Evolutionary conservation across 2,113 vertebrate species (phyloP).

Genomic region (Gila orcuttii): DNA sequence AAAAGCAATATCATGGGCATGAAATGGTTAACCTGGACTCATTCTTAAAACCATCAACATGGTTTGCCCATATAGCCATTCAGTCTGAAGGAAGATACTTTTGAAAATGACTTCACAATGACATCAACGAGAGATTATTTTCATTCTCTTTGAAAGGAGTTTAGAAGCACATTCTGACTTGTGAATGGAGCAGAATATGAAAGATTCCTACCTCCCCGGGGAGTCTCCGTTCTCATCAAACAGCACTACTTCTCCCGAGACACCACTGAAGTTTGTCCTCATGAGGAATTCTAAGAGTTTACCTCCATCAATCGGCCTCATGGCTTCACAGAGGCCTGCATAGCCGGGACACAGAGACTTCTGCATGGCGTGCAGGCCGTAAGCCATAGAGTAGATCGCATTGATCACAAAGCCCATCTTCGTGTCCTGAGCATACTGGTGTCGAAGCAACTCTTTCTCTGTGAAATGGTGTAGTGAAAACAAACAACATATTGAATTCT

Average conservation of each 20-base stretch:
- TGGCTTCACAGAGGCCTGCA: slow-evolving; percentile 87
- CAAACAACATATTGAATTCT: not conserved
- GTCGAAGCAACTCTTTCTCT: slow-evolving; percentile 90
- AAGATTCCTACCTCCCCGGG: slow-evolving; percentile 85
- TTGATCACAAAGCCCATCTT: slow-evolving; percentile 99
- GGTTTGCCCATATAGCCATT: not conserved
- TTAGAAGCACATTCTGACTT: slow-evolving; percentile 15
- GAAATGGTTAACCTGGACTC: not conserved
- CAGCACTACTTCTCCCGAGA: slow-evolving; percentile 90
- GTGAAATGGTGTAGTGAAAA: not conserved
- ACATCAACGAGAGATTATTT: not conserved
- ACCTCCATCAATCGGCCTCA: slow-evolving; percentile 93
- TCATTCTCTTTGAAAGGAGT: not conserved
- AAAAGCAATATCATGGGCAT: not conserved
- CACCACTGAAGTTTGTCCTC: slow-evolving; percentile 95
- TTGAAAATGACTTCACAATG: not conserved
- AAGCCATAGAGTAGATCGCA: slow-evolving; percentile 96
- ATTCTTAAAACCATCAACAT: not conserved
- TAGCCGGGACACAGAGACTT: slow-evolving; percentile 86
- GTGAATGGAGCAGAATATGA: not conserved
- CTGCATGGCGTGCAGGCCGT: slow-evolving; percentile 97
- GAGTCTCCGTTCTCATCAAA: slow-evolving; percentile 98
- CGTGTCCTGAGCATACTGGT: slow-evolving; percentile 94
- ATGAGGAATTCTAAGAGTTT: slow-evolving; percentile 94
- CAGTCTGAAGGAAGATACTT: not conserved